phyloP scores from a whole-genome alignment of 2,888 invertebrate species.

The Mallateleia sp. region DNA sequence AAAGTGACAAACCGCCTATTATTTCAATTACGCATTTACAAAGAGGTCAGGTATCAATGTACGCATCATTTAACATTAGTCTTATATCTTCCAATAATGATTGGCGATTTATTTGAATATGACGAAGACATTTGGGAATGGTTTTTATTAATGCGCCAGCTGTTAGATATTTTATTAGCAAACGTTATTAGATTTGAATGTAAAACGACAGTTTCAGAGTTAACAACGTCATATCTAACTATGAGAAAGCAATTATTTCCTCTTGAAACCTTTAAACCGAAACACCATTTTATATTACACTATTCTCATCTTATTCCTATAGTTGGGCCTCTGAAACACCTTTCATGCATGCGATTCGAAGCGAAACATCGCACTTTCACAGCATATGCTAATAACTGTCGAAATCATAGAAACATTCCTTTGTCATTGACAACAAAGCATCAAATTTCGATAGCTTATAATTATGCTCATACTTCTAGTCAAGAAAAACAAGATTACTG shows the following conservation, averaged over 20 bases:
- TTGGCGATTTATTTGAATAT: slow-evolving; percentile 57
- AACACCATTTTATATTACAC: slow-evolving; percentile 55
- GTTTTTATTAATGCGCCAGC: slow-evolving; percentile 60
- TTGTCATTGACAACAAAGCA: slow-evolving; percentile 33
- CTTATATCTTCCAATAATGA: slow-evolving; percentile 54
- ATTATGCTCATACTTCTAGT: not conserved
- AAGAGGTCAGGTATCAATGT: slow-evolving; percentile 43
- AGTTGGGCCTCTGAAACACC: slow-evolving; percentile 25
- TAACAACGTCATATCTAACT: slow-evolving; percentile 37
- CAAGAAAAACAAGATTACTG: too few species aligned
- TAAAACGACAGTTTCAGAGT: slow-evolving; percentile 31
- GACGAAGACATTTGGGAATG: slow-evolving; percentile 55
- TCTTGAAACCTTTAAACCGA: slow-evolving; percentile 38
- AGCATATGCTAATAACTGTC: slow-evolving; percentile 29
- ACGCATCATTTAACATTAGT: slow-evolving; percentile 59
- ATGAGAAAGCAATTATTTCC: slow-evolving; percentile 50
- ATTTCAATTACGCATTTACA: slow-evolving; percentile 51
- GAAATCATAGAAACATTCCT: slow-evolving; percentile 30
- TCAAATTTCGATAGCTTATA: slow-evolving; percentile 2
- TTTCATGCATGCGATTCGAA: slow-evolving; percentile 46
- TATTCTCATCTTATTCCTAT: slow-evolving; percentile 29
- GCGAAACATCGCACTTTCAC: slow-evolving; percentile 32
- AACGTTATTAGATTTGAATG: slow-evolving; percentile 42
- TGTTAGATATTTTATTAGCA: slow-evolving; percentile 56
- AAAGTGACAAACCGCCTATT: slow-evolving; percentile 63